phyloP scores from a whole-genome alignment of 2,113 vertebrate genomes.

The Peromyscus leucopus region DNA sequence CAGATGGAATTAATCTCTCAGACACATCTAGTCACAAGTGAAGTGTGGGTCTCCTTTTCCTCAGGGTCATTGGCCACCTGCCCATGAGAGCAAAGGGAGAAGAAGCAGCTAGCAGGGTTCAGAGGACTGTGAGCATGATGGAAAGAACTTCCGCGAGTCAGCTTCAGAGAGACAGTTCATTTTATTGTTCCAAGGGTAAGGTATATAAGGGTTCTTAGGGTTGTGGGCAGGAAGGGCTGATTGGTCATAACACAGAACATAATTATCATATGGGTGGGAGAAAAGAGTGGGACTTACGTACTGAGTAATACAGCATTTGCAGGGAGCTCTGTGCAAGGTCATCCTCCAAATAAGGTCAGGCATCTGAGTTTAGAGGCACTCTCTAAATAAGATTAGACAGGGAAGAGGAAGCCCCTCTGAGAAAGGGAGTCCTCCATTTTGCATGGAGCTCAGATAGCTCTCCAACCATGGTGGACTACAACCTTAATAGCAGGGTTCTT shows the following conservation, averaged over 20 bases:
- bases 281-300: too few relatives aligned
- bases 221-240: background rate
- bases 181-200: background rate
- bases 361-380: too few relatives aligned
- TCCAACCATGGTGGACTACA: too few relatives aligned
- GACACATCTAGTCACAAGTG: background rate
- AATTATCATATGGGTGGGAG: too few relatives aligned
- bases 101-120: background rate
- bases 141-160: background rate
- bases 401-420: background rate
- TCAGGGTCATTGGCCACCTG: background rate
- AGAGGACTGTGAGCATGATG: background rate
- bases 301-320: too few relatives aligned
- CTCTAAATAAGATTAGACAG: background rate
- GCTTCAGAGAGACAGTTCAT: background rate
- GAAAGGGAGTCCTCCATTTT: background rate
- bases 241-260: background rate
- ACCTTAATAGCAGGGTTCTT: too few relatives aligned
- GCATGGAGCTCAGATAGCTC: background rate
- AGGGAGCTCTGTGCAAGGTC: too few relatives aligned
- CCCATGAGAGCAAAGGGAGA: background rate
- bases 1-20: background rate
- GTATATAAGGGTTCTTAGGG: background rate
- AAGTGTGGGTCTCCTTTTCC: background rate
- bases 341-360: too few relatives aligned